phyloP scores from a whole-genome alignment of 1,140 invertebrate species.

The Drosophila parvula region DNA sequence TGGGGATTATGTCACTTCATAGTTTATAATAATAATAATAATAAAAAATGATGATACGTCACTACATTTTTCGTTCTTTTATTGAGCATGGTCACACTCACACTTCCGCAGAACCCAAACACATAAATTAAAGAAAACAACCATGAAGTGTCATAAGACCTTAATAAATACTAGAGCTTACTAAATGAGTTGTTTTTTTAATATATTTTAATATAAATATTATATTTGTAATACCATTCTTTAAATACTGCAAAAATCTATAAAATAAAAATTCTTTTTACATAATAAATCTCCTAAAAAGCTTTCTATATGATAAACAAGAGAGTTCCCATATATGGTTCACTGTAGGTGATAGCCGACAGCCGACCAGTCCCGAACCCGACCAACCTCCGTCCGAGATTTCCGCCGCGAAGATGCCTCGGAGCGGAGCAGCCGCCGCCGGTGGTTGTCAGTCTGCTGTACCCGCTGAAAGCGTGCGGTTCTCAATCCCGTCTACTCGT shows the following conservation, averaged over 20 bases:
- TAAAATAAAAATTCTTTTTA: background rate
- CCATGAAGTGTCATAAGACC: too few relatives aligned
- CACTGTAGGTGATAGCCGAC: conserved; percentile 38
- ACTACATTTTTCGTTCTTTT: too few relatives aligned
- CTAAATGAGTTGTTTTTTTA: too few relatives aligned
- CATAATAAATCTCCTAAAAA: background rate
- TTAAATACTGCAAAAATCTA: background rate
- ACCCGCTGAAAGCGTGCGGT: conserved; percentile 65
- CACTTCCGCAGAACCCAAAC: too few relatives aligned
- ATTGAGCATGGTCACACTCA: too few relatives aligned
- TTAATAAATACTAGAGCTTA: too few relatives aligned
- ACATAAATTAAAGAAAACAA: too few relatives aligned
- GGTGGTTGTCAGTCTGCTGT: conserved; percentile 60
- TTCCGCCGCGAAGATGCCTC: conserved; percentile 72
- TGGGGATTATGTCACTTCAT: too few relatives aligned
- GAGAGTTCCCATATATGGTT: background rate
- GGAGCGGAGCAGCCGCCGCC: conserved; percentile 32
- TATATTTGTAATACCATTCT: too few relatives aligned
- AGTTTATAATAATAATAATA: too few relatives aligned
- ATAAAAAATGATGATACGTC: too few relatives aligned
- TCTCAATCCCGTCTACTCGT: conserved; percentile 25
- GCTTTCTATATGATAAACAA: background rate
- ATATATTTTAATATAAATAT: too few relatives aligned
- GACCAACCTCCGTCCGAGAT: conserved; percentile 53
- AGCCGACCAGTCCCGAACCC: conserved; percentile 22